Percentiles rank a stretch among this genome's conserved stretches.
These are phyloP conservation scores for Phalacrocorax carbo DNA, from an alignment of 2,113 vertebrate genomes.

Conservation along the genomic window DNA sequence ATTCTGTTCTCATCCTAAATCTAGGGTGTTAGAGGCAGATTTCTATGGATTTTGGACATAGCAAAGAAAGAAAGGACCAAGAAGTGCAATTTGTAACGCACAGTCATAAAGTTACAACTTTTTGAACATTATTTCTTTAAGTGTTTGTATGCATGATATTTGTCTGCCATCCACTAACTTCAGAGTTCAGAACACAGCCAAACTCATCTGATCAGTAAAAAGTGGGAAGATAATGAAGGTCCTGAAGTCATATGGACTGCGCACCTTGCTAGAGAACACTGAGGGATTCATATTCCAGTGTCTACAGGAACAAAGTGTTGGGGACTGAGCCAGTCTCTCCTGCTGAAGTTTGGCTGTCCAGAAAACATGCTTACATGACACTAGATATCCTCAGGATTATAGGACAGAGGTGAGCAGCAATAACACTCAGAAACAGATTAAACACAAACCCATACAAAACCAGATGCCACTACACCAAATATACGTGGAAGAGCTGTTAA, in stretches of 20 bases:
- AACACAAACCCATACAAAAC: not conserved
- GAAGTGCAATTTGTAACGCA: not conserved
- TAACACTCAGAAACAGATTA: not conserved
- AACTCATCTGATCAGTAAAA: not conserved
- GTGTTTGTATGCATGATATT: not conserved
- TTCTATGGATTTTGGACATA: not conserved
- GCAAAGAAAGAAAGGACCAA: not conserved
- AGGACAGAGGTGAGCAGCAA: not conserved
- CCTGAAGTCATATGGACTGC: not conserved
- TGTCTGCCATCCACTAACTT: not conserved
- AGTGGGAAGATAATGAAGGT: not conserved
- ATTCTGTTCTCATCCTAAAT: not conserved
- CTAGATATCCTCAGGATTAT: not conserved
- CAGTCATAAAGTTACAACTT: not conserved
- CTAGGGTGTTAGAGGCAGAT: not conserved
- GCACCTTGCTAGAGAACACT: not conserved
- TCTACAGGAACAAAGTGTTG: not conserved
- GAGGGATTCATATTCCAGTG: not conserved
- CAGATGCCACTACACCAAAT: not conserved
- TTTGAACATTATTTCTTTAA: not conserved
- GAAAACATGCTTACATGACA: not conserved
- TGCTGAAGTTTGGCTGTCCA: not conserved
- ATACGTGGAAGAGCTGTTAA: not conserved
- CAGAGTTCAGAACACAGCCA: not conserved
- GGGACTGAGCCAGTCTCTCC: not conserved